Conservation (phyloP, 2,888 invertebrate genomes). For the Sylvicola fuscatus region DNA sequence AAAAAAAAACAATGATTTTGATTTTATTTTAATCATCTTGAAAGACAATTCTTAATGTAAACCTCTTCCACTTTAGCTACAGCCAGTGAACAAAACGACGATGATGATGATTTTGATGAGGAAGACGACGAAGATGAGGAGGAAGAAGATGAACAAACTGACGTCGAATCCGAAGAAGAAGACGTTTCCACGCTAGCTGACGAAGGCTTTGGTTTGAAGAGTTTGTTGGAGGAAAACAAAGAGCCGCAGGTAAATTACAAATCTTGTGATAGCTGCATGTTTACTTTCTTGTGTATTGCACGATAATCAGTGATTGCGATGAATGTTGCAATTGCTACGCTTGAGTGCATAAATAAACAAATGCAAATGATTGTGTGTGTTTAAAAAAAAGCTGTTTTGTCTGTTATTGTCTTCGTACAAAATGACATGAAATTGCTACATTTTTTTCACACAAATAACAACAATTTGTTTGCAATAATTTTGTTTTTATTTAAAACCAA, state of each 20-base stretch:
- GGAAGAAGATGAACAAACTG: conserved; percentile 16
- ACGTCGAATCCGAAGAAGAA: conserved; percentile 13
- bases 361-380: no score
- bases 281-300: no score
- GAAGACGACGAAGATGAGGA: conserved; percentile 14
- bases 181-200: conserved; percentile 12
- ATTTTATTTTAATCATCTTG: conserved; percentile 1
- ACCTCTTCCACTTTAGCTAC: not conserved
- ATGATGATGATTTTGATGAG: conserved; percentile 16
- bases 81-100: conserved; percentile 2
- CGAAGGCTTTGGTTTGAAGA: conserved; percentile 33
- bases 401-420: no score
- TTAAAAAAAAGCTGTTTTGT: no score
- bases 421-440: no score
- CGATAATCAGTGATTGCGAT: no score
- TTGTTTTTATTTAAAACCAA: conserved; percentile 7
- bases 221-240: conserved; percentile 30
- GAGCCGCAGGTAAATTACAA: conserved; percentile 7
- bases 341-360: conserved; percentile 4
- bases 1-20: conserved; percentile 1
- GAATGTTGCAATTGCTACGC: conserved; percentile 4
- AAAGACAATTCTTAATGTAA: no score
- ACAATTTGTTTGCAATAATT: not conserved
- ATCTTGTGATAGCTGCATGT: not conserved
- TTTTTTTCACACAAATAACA: no score